These are phyloP conservation scores for Iguana delicatissima DNA, from an alignment of 2,797 vertebrate species.

Conservation along the genomic window DNA sequence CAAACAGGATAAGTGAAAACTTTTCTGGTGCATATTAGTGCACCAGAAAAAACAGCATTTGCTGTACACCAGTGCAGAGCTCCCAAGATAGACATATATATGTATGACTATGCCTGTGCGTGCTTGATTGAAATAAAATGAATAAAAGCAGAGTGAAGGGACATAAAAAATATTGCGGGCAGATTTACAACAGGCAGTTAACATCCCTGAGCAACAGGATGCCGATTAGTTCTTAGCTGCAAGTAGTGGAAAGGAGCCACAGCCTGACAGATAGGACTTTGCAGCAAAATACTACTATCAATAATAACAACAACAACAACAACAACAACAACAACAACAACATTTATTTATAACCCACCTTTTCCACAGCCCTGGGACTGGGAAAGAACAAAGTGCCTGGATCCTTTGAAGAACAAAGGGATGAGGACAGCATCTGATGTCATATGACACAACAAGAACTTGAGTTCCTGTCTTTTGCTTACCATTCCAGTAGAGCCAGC, in stretches of 20 bases:
- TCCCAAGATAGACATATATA: not conserved
- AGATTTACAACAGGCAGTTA: not conserved
- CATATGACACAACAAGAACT: not conserved
- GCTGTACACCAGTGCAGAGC: not conserved
- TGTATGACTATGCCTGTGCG: not conserved
- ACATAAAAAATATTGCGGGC: not conserved
- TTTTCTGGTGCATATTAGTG: not conserved
- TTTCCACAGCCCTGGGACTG: too few species aligned
- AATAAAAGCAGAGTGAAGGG: not conserved
- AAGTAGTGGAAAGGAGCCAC: not conserved
- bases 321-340: too few species aligned
- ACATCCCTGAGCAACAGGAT: conserved; percentile 16
- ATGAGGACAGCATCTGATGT: not conserved
- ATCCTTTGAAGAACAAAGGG: not conserved
- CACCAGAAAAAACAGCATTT: not conserved
- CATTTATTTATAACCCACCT: too few species aligned
- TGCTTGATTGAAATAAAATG: not conserved
- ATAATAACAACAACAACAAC: too few species aligned
- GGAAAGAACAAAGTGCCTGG: not conserved
- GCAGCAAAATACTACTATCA: not conserved
- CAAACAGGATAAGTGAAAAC: not conserved
- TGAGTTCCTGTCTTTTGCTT: not conserved
- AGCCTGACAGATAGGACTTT: not conserved
- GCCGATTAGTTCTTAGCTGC: not conserved
- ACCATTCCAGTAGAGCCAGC: too few species aligned